These are phyloP conservation scores for Clitarchus hookeri DNA, from an alignment of 2,888 invertebrate genomes.

Conservation along the genomic window DNA sequence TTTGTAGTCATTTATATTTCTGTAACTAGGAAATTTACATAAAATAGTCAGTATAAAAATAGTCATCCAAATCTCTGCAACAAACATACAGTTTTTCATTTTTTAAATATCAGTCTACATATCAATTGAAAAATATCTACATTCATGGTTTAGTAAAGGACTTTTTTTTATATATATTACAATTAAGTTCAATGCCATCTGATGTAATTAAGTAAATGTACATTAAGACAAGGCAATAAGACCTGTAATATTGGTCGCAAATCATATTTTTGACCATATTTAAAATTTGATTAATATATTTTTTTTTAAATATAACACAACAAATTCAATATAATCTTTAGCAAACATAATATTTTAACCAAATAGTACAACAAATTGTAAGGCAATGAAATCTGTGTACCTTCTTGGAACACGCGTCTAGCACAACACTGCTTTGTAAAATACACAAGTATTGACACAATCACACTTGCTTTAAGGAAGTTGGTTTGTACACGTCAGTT, in stretches of 20 bases:
- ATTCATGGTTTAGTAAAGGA: background rate
- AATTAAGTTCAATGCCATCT: background rate
- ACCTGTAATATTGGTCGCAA: background rate
- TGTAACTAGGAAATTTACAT: slow-evolving; percentile 6
- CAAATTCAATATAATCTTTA: slow-evolving; percentile 2
- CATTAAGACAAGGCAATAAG: background rate
- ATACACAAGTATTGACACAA: slow-evolving; percentile 7
- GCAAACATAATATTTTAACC: slow-evolving; percentile 14
- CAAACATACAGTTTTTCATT: background rate
- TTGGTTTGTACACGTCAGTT: background rate
- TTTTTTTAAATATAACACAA: background rate
- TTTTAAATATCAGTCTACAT: slow-evolving; percentile 5
- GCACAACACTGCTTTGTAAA: no score
- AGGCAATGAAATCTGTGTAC: background rate
- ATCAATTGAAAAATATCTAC: background rate
- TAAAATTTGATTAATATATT: background rate
- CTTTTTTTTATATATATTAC: background rate
- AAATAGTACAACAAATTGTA: background rate
- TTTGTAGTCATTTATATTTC: slow-evolving; percentile 17
- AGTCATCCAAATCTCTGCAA: background rate
- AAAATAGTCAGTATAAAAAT: slow-evolving; percentile 5
- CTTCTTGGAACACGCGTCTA: background rate
- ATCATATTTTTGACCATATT: background rate
- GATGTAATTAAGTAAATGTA: background rate
- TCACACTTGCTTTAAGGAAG: background rate